Percentiles rank a stretch among this genome's conserved stretches.
Evolutionary conservation across 2,888 invertebrate species (phyloP).

Genomic region (Stenodera caucasica): DNA sequence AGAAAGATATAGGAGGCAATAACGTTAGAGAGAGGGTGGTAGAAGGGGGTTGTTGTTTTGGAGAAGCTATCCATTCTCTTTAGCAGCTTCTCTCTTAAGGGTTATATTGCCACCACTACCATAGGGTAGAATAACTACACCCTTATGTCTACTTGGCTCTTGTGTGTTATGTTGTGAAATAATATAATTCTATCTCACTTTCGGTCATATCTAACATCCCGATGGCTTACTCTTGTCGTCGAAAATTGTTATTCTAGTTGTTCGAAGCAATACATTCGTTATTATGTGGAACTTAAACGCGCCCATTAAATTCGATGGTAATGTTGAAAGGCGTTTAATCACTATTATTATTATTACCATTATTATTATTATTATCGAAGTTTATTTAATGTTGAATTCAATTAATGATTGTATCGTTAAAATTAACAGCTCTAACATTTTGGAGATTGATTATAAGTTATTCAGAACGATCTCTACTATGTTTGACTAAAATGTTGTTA

Average conservation of each 20-base stretch:
- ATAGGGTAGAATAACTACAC: constrained; percentile 32
- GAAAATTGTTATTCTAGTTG: constrained; percentile 27
- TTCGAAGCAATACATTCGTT: constrained; percentile 10
- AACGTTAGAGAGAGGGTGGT: neutral
- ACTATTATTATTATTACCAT: too few species aligned
- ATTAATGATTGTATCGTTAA: neutral
- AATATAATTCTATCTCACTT: constrained; percentile 29
- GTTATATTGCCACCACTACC: constrained; percentile 27
- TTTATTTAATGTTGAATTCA: neutral
- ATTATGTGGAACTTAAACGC: too few species aligned
- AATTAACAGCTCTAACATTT: neutral
- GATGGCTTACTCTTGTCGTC: constrained; percentile 12
- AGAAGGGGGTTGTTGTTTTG: neutral
- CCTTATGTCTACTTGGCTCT: constrained; percentile 36
- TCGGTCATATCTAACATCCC: neutral
- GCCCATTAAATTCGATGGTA: constrained; percentile 24
- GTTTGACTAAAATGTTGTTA: neutral
- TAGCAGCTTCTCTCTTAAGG: constrained; percentile 23
- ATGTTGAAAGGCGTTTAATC: constrained; percentile 18
- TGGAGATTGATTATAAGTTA: neutral
- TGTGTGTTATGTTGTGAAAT: constrained; percentile 30
- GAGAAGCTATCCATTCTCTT: neutral
- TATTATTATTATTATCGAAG: too few species aligned
- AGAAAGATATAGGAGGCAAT: too few species aligned
- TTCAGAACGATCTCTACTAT: neutral